Percentiles rank a stretch among this genome's conserved stretches.
Evolutionary conservation across 1,140 invertebrate genomes (phyloP).

Genomic region (Polypedilum vanderplanki): DNA sequence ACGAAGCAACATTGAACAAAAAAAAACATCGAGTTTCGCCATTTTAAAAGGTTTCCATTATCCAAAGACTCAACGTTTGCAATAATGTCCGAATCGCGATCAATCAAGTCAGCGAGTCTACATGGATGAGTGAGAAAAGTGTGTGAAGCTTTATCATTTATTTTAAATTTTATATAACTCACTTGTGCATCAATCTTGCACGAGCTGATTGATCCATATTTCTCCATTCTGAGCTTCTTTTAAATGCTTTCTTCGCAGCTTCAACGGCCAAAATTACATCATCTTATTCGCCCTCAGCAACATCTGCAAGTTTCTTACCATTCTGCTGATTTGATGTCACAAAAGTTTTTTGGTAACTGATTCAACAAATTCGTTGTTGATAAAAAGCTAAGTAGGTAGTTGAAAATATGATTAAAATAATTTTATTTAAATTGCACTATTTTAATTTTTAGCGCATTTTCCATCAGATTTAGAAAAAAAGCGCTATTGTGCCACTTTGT

Average conservation of each 20-base stretch:
- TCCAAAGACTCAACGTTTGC: conserved; percentile 74
- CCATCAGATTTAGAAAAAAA: too few relatives aligned
- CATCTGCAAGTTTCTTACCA: conserved; percentile 50
- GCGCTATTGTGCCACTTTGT: too few relatives aligned
- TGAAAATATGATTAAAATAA: not conserved
- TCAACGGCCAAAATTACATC: conserved; percentile 50
- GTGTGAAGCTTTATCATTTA: conserved; percentile 35
- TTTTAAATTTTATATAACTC: too few relatives aligned
- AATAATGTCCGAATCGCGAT: conserved; percentile 62
- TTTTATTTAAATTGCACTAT: too few relatives aligned
- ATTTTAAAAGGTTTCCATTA: conserved; percentile 77
- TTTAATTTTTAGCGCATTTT: too few relatives aligned
- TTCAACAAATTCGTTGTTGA: conserved; percentile 58
- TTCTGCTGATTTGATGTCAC: conserved; percentile 51
- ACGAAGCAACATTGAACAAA: conserved; percentile 43
- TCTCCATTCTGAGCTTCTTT: conserved; percentile 53
- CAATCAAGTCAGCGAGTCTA: conserved; percentile 59
- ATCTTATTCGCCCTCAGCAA: conserved; percentile 49
- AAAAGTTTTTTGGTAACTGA: conserved; percentile 44
- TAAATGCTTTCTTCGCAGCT: conserved; percentile 53
- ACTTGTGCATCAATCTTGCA: conserved; percentile 41
- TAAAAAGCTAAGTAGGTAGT: conserved; percentile 43
- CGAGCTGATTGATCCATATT: conserved; percentile 55
- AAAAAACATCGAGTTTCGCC: conserved; percentile 58
- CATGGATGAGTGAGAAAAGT: conserved; percentile 30